phyloP scores from a whole-genome alignment of 2,113 vertebrate genomes.

The Lanius collurio region DNA sequence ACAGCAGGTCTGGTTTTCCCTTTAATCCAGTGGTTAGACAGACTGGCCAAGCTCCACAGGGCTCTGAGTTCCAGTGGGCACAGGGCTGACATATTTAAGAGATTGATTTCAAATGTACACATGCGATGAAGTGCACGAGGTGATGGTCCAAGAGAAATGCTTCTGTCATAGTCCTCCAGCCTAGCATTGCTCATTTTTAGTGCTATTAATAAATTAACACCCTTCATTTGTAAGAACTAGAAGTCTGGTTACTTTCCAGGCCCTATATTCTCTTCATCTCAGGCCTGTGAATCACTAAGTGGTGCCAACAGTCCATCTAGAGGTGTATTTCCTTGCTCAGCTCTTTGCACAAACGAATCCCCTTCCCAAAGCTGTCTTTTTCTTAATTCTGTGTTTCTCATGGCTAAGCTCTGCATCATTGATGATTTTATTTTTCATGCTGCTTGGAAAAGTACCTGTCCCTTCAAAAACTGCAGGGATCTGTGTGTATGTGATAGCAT shows the following conservation, averaged over 20 bases:
- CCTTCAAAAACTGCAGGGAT: neutral
- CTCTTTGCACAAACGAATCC: neutral
- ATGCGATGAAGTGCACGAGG: neutral
- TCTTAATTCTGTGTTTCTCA: neutral
- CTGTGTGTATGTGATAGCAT: fast-evolving
- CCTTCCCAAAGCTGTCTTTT: neutral
- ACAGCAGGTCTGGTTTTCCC: neutral
- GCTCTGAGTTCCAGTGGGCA: neutral
- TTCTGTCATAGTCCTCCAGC: neutral
- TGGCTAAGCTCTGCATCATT: neutral
- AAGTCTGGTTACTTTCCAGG: neutral
- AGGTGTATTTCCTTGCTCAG: neutral
- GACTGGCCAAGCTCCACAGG: neutral
- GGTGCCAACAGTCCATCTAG: neutral
- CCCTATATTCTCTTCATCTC: neutral
- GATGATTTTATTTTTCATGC: neutral
- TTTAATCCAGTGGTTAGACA: neutral
- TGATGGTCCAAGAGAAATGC: neutral
- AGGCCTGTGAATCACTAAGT: neutral
- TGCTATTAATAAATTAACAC: neutral
- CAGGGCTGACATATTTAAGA: neutral
- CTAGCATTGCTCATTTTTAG: neutral
- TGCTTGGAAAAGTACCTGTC: neutral
- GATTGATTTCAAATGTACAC: neutral
- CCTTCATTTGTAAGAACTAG: neutral